Evolutionary conservation across 1,140 invertebrate species (phyloP).

Genomic region (Diachasma alloeum): DNA sequence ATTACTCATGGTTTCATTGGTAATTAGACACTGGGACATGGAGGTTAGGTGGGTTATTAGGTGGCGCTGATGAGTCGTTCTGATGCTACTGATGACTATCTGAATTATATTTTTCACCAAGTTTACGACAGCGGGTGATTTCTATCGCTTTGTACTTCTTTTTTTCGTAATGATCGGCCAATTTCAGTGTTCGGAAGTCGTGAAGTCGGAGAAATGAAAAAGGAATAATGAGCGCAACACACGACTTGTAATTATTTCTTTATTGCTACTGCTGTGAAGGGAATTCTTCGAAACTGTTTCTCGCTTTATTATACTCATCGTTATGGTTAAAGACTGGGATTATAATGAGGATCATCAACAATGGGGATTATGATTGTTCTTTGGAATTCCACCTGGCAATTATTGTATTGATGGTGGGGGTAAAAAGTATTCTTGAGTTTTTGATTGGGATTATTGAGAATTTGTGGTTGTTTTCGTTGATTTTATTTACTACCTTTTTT

Average conservation of each 20-base stretch:
- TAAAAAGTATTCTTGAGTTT: neutral
- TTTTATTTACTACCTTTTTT: too few species aligned
- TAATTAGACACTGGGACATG: neutral
- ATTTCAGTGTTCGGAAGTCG: neutral
- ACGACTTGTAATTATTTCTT: constrained; percentile 15
- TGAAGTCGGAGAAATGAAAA: neutral
- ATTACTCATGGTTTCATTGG: neutral
- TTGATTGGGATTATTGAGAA: neutral
- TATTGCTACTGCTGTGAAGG: constrained; percentile 7
- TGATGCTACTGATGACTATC: neutral
- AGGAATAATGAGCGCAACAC: neutral
- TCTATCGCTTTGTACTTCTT: neutral
- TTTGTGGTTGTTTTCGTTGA: too few species aligned
- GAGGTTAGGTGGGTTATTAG: neutral
- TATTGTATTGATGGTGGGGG: neutral
- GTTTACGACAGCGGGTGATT: neutral
- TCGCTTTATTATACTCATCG: constrained; percentile 47
- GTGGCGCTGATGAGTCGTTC: neutral
- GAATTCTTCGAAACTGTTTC: constrained; percentile 23
- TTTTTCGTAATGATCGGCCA: neutral
- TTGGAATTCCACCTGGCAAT: neutral
- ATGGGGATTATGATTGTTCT: constrained; percentile 1
- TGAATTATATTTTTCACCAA: neutral
- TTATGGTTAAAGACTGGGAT: constrained; percentile 37
- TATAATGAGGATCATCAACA: neutral